phyloP scores from a whole-genome alignment of 2,888 invertebrate genomes.

The Amphimallon solstitiale region DNA sequence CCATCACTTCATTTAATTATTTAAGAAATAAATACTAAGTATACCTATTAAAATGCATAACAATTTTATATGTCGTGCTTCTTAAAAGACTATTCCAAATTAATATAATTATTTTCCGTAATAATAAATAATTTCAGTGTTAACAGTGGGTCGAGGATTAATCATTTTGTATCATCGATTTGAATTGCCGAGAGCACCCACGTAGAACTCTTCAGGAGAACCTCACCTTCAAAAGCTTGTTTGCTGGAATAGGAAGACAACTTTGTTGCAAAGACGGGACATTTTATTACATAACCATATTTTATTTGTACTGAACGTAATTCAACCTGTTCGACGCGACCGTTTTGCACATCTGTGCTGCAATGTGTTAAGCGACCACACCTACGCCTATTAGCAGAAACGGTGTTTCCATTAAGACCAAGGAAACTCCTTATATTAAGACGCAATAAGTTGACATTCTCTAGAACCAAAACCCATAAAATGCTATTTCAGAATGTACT shows the following conservation, averaged over 20 bases:
- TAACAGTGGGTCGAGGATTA: constrained; percentile 32
- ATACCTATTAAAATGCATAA: no score
- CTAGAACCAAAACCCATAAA: no score
- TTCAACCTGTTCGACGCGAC: constrained; percentile 14
- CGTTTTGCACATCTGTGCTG: constrained; percentile 21
- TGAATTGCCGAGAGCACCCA: constrained; percentile 44
- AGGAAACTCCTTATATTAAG: no score
- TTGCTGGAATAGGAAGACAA: constrained; percentile 39
- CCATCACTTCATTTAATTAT: no score
- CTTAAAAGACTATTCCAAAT: background rate
- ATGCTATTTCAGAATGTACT: no score
- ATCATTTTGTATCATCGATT: constrained; percentile 24
- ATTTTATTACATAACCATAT: constrained; percentile 42
- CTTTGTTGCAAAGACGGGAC: constrained; percentile 42
- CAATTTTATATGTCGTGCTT: no score
- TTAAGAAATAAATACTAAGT: no score
- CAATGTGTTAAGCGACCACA: constrained; percentile 7
- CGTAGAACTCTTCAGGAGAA: constrained; percentile 37
- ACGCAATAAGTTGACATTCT: no score
- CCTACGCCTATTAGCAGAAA: background rate
- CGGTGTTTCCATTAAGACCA: no score
- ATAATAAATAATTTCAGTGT: constrained; percentile 34
- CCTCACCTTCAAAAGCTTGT: constrained; percentile 20
- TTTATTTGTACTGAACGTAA: background rate
- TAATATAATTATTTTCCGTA: constrained; percentile 10